Base-by-base conservation (phyloP, 2,113 vertebrate genomes). In the Zosterops hypoxanthus region DNA sequence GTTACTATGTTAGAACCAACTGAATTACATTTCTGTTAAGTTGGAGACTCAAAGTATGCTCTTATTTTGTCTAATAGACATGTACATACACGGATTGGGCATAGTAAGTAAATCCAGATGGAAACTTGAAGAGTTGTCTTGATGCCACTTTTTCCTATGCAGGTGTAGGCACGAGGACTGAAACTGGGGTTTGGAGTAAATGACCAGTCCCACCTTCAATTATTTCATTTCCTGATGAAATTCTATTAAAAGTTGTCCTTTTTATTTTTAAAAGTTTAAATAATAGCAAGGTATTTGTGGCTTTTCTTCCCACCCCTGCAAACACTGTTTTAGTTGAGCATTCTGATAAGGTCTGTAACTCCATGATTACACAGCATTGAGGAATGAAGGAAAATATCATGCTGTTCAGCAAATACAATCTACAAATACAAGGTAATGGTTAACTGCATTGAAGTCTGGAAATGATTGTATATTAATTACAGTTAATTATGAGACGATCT, bases 381-480 rank as follows among this genome's bases (percentile, higher is more conserved):
- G 68, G 63, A 88, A n/a, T 66, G 76, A 93, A 73, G 64, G 82
- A 93, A 83, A 87, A 72, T 68, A 53, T 26, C 29, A 24, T 57
- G n/a, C 64, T 90, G 52, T 88, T 96, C 79, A 78, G 79, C 93
- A 96, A 94, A 93, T 78, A 86, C 20, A 20, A 50, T 71, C 76
- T 86, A 21, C 64, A 83, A 90, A 86, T 88, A 88, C 80, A 83
- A 75, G 94, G 93, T 96, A 96, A 96, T 94, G 72, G 80, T 86
- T 96, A 95, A 93, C 92, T 83, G 12, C 36, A 23, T 65, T 57
- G 52, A 73, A 92, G 63, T 70, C 79, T 96, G 79, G 39, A 88
- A 86, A 69, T 56, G 2, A 78, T 39, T 5, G 11, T 78, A 6
- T 70, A 90, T 76, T 79, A 96, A 95, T 97, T 96, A 76, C 49